Evolutionary conservation across 2,797 vertebrate species (phyloP).

Genomic region (Chloroceryle inda): DNA sequence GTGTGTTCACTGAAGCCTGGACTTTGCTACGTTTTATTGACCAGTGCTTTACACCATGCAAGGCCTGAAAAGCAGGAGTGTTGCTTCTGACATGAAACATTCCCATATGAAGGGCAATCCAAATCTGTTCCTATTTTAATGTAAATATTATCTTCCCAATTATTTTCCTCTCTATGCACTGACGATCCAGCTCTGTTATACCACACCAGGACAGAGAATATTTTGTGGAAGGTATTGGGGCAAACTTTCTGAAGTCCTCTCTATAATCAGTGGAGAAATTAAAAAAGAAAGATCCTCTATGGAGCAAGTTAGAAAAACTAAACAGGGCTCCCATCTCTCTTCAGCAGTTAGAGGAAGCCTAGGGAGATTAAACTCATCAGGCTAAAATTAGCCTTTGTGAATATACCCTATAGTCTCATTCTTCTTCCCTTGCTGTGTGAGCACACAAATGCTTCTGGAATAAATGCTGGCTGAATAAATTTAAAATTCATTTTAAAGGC

Average conservation of each 20-base stretch:
- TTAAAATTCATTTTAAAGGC: background rate
- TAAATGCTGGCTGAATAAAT: background rate
- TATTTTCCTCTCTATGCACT: background rate
- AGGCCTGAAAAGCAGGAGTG: background rate
- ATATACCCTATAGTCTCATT: background rate
- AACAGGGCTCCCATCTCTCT: background rate
- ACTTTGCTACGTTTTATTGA: background rate
- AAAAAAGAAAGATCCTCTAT: background rate
- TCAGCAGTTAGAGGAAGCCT: background rate
- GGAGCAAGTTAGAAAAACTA: background rate
- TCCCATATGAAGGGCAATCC: background rate
- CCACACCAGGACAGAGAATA: background rate
- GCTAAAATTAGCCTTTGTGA: constrained; percentile 14
- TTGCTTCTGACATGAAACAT: background rate
- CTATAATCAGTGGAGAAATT: background rate
- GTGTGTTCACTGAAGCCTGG: background rate
- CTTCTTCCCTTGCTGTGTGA: background rate
- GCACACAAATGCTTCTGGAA: constrained; percentile 9
- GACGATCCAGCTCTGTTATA: background rate
- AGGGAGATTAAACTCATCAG: background rate
- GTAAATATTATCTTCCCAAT: background rate
- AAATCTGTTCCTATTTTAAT: background rate
- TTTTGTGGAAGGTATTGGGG: background rate
- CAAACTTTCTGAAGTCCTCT: background rate
- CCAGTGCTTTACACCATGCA: background rate